Percentiles rank a stretch among this genome's conserved stretches.
Evolutionary conservation across 2,888 invertebrate genomes (phyloP).

Genomic region (Ecliptopera silaceata): DNA sequence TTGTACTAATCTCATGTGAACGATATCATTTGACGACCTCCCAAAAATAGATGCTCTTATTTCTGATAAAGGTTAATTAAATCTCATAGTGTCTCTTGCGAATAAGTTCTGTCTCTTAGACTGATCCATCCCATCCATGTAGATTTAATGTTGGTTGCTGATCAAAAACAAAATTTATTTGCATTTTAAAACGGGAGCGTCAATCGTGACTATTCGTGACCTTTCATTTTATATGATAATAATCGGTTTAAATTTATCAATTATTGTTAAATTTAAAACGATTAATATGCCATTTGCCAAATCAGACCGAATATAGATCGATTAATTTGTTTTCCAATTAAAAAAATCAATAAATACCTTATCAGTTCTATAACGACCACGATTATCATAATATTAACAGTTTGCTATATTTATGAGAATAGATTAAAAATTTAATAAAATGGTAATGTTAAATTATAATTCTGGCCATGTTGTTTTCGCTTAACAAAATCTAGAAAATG

Average conservation of each 20-base stretch:
- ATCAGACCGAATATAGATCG: conserved; percentile 8
- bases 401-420: conserved; percentile 20
- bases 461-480: not conserved
- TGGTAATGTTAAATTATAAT: conserved; percentile 8
- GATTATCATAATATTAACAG: conserved; percentile 26
- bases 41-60: conserved; percentile 15
- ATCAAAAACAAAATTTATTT: conserved; percentile 11
- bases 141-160: conserved; percentile 5
- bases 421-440: conserved; percentile 13
- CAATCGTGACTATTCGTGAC: not conserved
- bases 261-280: conserved; percentile 4
- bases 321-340: conserved; percentile 18
- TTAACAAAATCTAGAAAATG: conserved; percentile 27
- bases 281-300: conserved; percentile 12
- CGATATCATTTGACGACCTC: conserved; percentile 39
- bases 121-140: not conserved
- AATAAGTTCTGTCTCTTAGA: not conserved
- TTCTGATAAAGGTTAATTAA: conserved; percentile 4
- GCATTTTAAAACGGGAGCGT: not conserved
- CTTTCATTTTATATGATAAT: not conserved
- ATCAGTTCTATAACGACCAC: conserved; percentile 14
- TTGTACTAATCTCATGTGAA: conserved; percentile 50
- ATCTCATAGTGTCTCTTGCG: not conserved
- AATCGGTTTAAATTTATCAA: not conserved
- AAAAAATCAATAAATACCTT: conserved; percentile 12